Evolutionary conservation across 2,797 vertebrate species (phyloP).

Genomic region (Syncerus caffer): DNA sequence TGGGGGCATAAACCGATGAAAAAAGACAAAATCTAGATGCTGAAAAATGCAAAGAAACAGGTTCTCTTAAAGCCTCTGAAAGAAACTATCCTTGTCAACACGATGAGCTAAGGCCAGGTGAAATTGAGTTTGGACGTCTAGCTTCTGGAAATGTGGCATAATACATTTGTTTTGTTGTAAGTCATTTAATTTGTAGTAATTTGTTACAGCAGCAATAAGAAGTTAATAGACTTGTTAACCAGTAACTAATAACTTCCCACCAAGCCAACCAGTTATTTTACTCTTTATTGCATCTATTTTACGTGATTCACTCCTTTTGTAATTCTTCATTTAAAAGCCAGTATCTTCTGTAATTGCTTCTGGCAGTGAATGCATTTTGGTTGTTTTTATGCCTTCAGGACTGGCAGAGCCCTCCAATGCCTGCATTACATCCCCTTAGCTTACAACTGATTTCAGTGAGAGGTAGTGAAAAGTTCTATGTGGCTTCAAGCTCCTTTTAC

Average conservation of each 20-base stretch:
- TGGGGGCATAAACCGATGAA: neutral
- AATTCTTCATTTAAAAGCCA: neutral
- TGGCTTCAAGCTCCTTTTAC: neutral
- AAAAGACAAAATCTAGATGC: neutral
- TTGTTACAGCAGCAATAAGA: neutral
- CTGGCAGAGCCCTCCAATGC: neutral
- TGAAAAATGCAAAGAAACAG: rapidly evolving
- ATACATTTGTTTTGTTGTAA: neutral
- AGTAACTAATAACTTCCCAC: neutral
- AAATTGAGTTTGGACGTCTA: neutral
- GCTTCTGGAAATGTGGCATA: neutral
- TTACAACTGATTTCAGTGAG: neutral
- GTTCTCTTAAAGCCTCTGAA: neutral
- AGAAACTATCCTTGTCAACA: neutral
- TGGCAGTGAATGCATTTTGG: neutral
- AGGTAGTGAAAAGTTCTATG: neutral
- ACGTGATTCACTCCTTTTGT: neutral
- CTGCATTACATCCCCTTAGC: neutral
- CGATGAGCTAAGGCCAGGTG: rapidly evolving
- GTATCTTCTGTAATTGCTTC: neutral
- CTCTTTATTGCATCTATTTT: neutral
- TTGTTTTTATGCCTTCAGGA: neutral
- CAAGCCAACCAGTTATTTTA: neutral
- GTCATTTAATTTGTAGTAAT: neutral
- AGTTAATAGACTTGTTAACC: neutral